Base-by-base conservation (phyloP, 2,888 invertebrate genomes). In the Leptinotarsa juncta region DNA sequence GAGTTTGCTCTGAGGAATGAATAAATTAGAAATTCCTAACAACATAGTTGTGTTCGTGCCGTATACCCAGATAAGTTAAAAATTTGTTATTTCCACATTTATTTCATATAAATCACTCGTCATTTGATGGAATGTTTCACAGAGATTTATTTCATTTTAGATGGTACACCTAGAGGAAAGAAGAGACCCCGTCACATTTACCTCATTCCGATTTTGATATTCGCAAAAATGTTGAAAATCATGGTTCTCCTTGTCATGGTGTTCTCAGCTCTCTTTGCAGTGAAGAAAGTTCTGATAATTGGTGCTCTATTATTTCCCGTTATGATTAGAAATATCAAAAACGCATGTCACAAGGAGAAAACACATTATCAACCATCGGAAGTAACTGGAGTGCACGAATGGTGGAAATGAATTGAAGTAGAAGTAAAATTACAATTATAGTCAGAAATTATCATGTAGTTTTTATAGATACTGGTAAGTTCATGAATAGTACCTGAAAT, bases 201-300 rank as follows among this genome's bases (percentile, higher is more conserved):
- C 32, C 26, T 91, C 2, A 82, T 91, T 0, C 91, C 91, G 0
- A 84, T 91, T 1, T 83, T 91, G 49, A 89, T 90, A 0, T 84
- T 91, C 3, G 84, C 91, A 16, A 90, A 91, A 14, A 84, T 91
- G 0, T 80, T 91, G 77, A 91, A 91, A 86, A 87, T 89, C 2
- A 92, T 93, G 81, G 83, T 92, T 15, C 83, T 93, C 60, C 86
- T 93, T 32, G 87, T 92, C 1, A 92, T 93, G 0, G 90, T 93
- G 4, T 88, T 93, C 3, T 86, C 92, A 14, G 89, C 91, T 1
- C 91, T 93, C 0, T 85, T 93, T 79, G 89, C 92, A 81, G 92
- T 93, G 78, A 93, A 93, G 87, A 93, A 93, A 81, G 86, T 93
- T 3, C 86, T 93, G 15, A 85, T 93, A 3, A 84, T 92, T 0